Base-by-base conservation (phyloP, 2,888 invertebrate species). In the Isoperla grammatica region DNA sequence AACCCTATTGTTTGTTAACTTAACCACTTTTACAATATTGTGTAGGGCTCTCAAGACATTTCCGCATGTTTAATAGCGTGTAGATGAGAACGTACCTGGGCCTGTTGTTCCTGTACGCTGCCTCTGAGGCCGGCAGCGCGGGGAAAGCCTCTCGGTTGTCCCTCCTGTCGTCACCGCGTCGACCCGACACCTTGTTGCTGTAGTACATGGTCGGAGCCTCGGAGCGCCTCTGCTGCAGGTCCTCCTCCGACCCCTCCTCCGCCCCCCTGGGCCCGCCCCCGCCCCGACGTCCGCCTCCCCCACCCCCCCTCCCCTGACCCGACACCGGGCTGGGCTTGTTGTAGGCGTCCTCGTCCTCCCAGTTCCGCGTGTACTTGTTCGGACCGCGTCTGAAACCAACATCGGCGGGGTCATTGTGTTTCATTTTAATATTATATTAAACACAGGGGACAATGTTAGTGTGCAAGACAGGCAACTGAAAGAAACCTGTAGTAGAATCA, bases 291-390 rank as follows among this genome's bases (percentile, higher is more conserved):
- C 60, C 60, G 9, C 62, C 45, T 70, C 59, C 62, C 53, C 66
- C 69, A 67, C 67, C 68, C 61, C 73, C 74, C 46, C 65, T 69
- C 42, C 69, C 63, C 48, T 65, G 65, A 39, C 67, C 64, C 43
- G 68, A 67, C 40, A 68, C 67, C 39, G 69, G 70, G 15, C 74
- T 68, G 13, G 79, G 75, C 66, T 89, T 85, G 17, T 82, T 79
- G 72, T 94, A 95, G 0, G 94, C 94, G 70, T 90, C 90, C 71
- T 91, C 92, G 71, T 95, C 94, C 71, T 94, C 92, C 93, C 94
- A 95, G 61, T 90, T 92, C 11, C 94, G 82, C 0, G 89, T 91
- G 73, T 95, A 95, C 73, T 93, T 94, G 72, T 88, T 93, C 0
- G 94, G 94, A 0, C 94, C 93, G 57, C 94, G 90, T 0, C 90